phyloP scores from a whole-genome alignment of 2,113 vertebrate species.

The Loxodonta africana region DNA sequence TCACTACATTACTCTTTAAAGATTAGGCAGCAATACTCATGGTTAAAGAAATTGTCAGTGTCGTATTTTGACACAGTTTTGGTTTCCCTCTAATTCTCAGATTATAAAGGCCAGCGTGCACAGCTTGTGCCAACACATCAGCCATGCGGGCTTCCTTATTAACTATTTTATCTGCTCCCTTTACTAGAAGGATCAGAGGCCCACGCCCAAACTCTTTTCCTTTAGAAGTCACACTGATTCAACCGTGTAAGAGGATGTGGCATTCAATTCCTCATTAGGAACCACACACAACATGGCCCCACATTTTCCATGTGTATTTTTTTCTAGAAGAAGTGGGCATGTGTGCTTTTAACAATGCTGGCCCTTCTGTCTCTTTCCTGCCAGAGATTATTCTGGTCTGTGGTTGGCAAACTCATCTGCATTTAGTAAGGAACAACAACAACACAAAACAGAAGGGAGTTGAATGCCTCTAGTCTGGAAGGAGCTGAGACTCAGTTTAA shows the following conservation, averaged over 20 bases:
- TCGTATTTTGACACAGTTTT: slow-evolving; percentile 9
- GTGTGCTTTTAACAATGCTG: not conserved
- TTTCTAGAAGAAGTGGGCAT: not conserved
- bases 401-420: not conserved
- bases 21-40: not conserved
- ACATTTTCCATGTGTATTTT: not conserved
- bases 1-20: slow-evolving; percentile 33
- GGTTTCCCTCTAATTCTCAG: not conserved
- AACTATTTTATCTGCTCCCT: not conserved
- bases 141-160: not conserved
- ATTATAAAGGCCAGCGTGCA: not conserved
- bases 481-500: not conserved
- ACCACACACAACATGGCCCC: not conserved
- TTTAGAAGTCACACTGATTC: not conserved
- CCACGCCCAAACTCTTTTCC: not conserved
- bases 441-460: not conserved
- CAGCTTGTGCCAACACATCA: not conserved
- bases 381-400: not conserved
- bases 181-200: not conserved
- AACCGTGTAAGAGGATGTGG: not conserved
- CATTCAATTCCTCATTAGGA: not conserved
- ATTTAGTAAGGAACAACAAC: not conserved
- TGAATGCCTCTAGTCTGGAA: not conserved
- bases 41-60: not conserved
- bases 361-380: not conserved